Conservation (phyloP, 2,797 vertebrate genomes). For the Gymnopithys bicolor region DNA sequence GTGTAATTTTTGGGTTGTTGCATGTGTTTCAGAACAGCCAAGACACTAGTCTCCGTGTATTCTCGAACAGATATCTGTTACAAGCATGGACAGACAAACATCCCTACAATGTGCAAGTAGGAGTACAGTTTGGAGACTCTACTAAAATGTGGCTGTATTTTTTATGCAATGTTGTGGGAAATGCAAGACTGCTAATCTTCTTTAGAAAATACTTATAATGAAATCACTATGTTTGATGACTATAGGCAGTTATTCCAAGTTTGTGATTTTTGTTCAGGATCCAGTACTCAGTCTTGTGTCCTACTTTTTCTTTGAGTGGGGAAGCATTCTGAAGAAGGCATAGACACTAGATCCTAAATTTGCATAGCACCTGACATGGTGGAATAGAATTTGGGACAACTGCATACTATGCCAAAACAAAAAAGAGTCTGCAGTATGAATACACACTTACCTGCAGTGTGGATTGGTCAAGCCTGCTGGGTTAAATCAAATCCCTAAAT, state of each 20-base stretch:
- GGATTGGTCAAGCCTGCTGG: background rate
- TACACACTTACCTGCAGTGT: background rate
- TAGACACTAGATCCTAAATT: background rate
- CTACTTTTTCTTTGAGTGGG: background rate
- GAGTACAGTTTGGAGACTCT: background rate
- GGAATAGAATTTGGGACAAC: background rate
- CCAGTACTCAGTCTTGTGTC: background rate
- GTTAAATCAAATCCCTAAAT: background rate
- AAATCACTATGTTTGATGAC: background rate
- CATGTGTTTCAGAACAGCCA: background rate
- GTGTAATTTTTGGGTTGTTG: background rate
- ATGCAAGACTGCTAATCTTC: background rate
- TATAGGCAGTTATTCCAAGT: background rate
- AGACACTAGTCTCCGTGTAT: background rate
- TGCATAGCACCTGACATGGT: background rate
- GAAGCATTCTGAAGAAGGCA: background rate
- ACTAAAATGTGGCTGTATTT: background rate
- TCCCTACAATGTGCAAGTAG: background rate
- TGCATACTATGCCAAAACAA: background rate
- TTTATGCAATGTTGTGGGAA: background rate
- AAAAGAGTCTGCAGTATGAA: background rate
- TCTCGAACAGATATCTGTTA: background rate
- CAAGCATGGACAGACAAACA: background rate
- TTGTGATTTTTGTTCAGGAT: background rate
- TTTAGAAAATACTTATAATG: background rate